Evolutionary conservation across 2,113 vertebrate genomes (phyloP).

Genomic region (Varanus salvator): DNA sequence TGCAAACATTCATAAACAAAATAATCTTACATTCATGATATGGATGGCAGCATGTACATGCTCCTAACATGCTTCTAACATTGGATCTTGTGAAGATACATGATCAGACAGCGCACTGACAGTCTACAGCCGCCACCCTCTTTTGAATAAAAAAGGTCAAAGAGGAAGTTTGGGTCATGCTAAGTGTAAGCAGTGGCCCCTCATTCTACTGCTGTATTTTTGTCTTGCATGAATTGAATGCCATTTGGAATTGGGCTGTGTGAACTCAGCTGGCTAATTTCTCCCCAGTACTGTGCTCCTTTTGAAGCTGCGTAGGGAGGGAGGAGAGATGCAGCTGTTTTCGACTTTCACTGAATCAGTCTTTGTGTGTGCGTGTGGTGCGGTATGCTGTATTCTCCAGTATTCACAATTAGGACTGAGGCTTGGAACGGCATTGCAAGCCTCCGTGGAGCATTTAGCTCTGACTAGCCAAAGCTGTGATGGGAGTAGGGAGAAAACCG

Average conservation of each 20-base stretch:
- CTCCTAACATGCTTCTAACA: neutral
- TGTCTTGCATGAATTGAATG: neutral
- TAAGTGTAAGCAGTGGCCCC: neutral
- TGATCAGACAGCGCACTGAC: neutral
- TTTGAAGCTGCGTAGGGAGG: constrained; percentile 30
- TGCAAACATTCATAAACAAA: neutral
- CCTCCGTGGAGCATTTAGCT: constrained; percentile 32
- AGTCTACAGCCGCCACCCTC: neutral
- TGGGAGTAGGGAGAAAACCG: constrained; percentile 59
- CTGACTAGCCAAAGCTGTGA: constrained; percentile 60
- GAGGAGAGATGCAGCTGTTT: constrained; percentile 57
- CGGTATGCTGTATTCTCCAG: constrained; percentile 35
- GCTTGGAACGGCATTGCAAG: constrained; percentile 52
- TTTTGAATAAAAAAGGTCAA: constrained; percentile 12
- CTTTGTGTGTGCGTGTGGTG: constrained; percentile 18
- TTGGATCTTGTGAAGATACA: constrained; percentile 9
- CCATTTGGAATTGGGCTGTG: neutral
- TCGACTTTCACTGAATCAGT: constrained; percentile 28
- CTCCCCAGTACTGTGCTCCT: rapidly evolving
- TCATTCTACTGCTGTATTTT: rapidly evolving
- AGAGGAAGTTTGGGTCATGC: constrained; percentile 44
- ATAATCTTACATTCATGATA: neutral
- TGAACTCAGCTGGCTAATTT: constrained; percentile 5
- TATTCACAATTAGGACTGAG: constrained; percentile 27
- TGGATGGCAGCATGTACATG: neutral